These are phyloP conservation scores for Exaiptasia diaphana DNA, from an alignment of 64 coral and sea anemone genomes.

Conservation along the genomic window DNA sequence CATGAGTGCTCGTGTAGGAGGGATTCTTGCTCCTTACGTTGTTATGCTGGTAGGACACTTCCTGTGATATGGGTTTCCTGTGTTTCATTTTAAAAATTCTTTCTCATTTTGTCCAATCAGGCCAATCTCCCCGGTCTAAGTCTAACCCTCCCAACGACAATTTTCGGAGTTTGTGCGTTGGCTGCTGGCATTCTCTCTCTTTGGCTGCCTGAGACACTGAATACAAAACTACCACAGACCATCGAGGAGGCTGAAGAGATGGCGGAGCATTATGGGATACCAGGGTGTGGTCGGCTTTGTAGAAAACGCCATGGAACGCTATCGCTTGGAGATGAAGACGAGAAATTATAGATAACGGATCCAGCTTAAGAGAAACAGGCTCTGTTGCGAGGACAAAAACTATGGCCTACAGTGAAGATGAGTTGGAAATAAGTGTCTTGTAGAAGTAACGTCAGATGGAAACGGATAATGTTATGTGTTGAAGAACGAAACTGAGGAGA, in stretches of 20 bases:
- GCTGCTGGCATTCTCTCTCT: slow-evolving; percentile 11
- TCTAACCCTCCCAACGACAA: not conserved
- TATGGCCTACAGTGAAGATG: too few relatives aligned
- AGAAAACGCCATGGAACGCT: too few relatives aligned
- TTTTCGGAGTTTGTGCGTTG: slow-evolving; percentile 12
- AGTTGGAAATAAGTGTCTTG: too few relatives aligned
- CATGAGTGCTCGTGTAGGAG: slow-evolving; percentile 26
- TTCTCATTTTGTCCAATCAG: not conserved
- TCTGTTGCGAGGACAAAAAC: too few relatives aligned
- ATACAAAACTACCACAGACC: not conserved
- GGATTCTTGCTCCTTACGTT: slow-evolving; percentile 26
- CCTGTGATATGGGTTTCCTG: not conserved
- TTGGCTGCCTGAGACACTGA: slow-evolving; percentile 15
- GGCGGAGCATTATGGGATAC: not conserved
- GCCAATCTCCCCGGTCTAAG: not conserved
- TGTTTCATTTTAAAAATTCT: not conserved
- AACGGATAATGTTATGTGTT: too few relatives aligned
- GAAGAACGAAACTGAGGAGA: too few relatives aligned
- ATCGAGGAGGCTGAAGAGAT: not conserved
- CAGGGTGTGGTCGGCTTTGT: not conserved
- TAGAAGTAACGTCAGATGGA: too few relatives aligned
- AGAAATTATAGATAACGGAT: too few relatives aligned
- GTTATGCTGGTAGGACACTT: slow-evolving; percentile 26
- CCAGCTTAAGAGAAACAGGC: too few relatives aligned
- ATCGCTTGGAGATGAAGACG: too few relatives aligned